Evolutionary conservation across 1,140 invertebrate genomes (phyloP).

Genomic region (Thaumetopoea pityocampa): DNA sequence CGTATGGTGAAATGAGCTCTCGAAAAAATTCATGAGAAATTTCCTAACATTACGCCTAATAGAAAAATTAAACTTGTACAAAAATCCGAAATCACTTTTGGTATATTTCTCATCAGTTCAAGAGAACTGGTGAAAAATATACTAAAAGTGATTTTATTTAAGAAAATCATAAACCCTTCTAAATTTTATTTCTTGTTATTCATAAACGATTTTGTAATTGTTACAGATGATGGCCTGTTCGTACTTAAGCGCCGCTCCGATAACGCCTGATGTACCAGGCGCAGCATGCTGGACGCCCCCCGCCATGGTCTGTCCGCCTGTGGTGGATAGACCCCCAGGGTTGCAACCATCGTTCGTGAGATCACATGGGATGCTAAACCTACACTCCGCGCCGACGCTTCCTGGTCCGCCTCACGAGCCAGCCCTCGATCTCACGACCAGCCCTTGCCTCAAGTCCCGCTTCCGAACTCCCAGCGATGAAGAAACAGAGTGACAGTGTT

Average conservation of each 20-base stretch:
- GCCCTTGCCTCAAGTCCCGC: conserved; percentile 33
- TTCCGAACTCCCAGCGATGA: conserved; percentile 33
- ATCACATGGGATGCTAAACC: conserved; percentile 1
- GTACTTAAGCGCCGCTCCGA: conserved; percentile 48
- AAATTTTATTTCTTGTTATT: not conserved
- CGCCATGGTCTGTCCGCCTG: conserved; percentile 9
- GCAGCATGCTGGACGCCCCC: conserved; percentile 56
- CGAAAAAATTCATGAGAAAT: too few species aligned
- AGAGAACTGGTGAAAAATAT: too few species aligned
- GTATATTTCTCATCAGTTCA: too few species aligned
- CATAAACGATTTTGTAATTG: conserved; percentile 21
- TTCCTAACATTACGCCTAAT: too few species aligned
- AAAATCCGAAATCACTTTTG: too few species aligned
- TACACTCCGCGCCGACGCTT: conserved; percentile 4
- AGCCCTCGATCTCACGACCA: conserved; percentile 51
- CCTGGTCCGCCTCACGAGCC: conserved; percentile 30
- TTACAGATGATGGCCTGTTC: conserved; percentile 72
- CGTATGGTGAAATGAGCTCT: too few species aligned
- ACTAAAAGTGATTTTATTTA: too few species aligned
- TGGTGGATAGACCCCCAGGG: conserved; percentile 15
- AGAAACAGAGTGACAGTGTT: conserved; percentile 61
- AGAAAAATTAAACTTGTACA: too few species aligned
- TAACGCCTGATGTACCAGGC: conserved; percentile 33
- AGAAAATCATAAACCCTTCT: too few species aligned
- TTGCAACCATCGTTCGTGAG: conserved; percentile 12